phyloP scores from a whole-genome alignment of 1,140 invertebrate genomes.

The Diploscapter pachys region DNA sequence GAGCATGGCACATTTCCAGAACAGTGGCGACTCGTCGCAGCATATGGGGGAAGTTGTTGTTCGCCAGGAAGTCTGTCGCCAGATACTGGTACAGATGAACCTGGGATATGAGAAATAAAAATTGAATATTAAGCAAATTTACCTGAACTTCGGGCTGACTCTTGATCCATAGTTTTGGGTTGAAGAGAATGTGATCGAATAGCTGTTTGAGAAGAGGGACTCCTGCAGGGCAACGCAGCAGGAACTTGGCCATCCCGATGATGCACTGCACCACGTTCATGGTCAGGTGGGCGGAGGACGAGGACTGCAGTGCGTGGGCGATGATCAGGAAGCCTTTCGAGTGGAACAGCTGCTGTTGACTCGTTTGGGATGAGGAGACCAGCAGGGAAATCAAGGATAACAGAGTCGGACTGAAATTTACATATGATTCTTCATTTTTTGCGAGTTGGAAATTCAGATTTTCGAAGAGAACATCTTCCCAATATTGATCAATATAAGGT shows the following conservation, averaged over 20 bases:
- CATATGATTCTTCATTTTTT: constrained; percentile 63
- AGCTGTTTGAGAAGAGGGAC: constrained; percentile 93
- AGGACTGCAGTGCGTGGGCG: constrained; percentile 87
- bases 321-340: constrained; percentile 95
- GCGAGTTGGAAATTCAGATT: constrained; percentile 10
- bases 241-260: constrained; percentile 75
- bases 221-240: constrained; percentile 87
- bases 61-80: constrained; percentile 92
- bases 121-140: constrained; percentile 20
- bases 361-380: constrained; percentile 88
- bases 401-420: constrained; percentile 79
- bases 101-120: constrained; percentile 67
- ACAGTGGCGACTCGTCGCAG: constrained; percentile 93
- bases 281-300: constrained; percentile 48
- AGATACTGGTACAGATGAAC: constrained; percentile 91
- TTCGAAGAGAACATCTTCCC: not conserved
- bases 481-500: no score
- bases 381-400: constrained; percentile 94
- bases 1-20: constrained; percentile 91
- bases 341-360: constrained; percentile 98
- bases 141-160: constrained; percentile 63
- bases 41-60: constrained; percentile 91
- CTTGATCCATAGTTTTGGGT: constrained; percentile 97
- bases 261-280: constrained; percentile 61
- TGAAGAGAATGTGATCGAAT: constrained; percentile 96